Evolutionary conservation across 1,140 invertebrate species (phyloP).

Genomic region (Galleria mellonella): DNA sequence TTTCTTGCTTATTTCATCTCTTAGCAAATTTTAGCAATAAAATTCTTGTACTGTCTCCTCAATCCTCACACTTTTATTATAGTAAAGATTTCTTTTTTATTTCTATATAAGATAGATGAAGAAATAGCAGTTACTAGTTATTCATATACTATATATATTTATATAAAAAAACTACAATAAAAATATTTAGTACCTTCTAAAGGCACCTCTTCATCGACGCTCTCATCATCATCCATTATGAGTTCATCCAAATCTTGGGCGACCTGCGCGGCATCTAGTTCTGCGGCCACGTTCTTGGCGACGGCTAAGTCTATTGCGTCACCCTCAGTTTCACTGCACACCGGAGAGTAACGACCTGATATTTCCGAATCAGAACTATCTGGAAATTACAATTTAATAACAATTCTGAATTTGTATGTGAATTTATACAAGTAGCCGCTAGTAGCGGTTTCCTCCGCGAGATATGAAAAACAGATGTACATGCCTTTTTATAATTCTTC

Average conservation of each 20-base stretch:
- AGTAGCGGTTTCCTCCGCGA: no score
- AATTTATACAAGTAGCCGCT: no score
- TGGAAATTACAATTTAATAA: slow-evolving; percentile 14
- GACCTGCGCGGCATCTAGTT: slow-evolving; percentile 39
- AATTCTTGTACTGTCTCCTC: no score
- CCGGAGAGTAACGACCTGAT: slow-evolving; percentile 70
- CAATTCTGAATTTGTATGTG: background rate
- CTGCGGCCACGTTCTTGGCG: slow-evolving; percentile 10
- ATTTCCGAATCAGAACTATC: slow-evolving; percentile 70
- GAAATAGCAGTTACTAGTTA: no score
- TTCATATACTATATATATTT: background rate
- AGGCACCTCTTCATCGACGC: slow-evolving; percentile 32
- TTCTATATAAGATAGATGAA: no score
- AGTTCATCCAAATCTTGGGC: slow-evolving; percentile 58
- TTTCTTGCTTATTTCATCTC: no score
- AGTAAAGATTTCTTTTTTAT: no score
- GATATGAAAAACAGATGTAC: no score
- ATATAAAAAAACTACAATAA: background rate
- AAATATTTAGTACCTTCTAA: slow-evolving; percentile 27
- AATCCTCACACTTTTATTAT: no score
- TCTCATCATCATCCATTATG: slow-evolving; percentile 55
- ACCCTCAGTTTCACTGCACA: slow-evolving; percentile 74
- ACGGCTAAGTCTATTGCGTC: slow-evolving; percentile 30
- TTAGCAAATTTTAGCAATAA: no score
- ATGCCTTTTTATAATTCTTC: background rate